A percentile compares a stretch with the other conserved stretches of the same genome.
phyloP scores from a whole-genome alignment of 2,113 vertebrate genomes.

The Syngnathoides biaculeatus region DNA sequence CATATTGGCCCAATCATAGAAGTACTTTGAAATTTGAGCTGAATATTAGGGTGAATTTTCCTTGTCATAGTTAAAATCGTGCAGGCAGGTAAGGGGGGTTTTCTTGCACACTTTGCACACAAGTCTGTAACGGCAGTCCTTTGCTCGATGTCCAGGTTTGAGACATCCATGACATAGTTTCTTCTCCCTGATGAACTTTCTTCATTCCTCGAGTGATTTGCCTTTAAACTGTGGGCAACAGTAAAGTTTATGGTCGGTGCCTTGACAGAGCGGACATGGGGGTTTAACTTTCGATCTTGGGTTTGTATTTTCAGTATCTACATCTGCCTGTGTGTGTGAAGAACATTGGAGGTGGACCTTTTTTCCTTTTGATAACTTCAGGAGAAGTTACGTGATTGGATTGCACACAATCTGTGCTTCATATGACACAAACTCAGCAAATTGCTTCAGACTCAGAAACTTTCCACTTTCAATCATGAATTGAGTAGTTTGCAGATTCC shows the following conservation, averaged over 20 bases:
- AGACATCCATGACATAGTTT: slow-evolving; percentile 15
- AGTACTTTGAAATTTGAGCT: neutral
- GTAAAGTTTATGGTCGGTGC: neutral
- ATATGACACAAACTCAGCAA: neutral
- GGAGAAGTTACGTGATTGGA: neutral
- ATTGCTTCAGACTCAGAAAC: neutral
- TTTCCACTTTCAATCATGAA: neutral
- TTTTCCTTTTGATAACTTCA: slow-evolving; percentile 1
- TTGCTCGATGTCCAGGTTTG: slow-evolving; percentile 1
- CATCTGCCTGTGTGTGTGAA: neutral
- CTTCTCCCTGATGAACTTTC: slow-evolving; percentile 10
- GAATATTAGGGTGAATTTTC: neutral
- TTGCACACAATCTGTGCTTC: slow-evolving; percentile 11
- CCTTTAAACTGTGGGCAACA: slow-evolving; percentile 10
- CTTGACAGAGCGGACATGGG: slow-evolving; percentile 1
- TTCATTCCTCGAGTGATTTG: neutral
- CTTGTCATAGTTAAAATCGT: neutral
- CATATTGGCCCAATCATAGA: neutral
- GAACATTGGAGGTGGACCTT: neutral
- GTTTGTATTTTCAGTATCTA: neutral
- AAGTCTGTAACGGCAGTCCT: slow-evolving; percentile 5
- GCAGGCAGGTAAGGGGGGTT: slow-evolving; percentile 4
- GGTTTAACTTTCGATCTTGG: neutral
- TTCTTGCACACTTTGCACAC: neutral
- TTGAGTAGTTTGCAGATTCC: slow-evolving; percentile 11